These are phyloP conservation scores for Porites lobata DNA, from an alignment of 92 coral and sea anemone species.

Conservation along the genomic window DNA sequence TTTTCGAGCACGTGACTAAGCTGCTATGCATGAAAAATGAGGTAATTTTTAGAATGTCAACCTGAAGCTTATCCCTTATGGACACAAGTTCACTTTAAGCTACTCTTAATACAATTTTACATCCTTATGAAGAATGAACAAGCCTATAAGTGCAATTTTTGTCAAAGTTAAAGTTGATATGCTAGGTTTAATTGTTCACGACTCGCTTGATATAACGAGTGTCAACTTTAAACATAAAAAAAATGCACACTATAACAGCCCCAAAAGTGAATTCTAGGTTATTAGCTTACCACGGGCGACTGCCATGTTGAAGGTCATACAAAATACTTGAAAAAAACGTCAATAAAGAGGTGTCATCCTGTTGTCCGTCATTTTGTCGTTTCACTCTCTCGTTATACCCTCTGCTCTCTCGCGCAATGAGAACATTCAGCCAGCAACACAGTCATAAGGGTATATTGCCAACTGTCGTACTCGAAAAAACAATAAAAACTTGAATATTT, in stretches of 20 bases:
- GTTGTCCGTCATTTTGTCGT: slow-evolving; percentile 4
- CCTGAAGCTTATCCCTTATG: too few relatives aligned
- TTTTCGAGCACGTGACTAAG: too few relatives aligned
- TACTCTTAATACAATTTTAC: too few relatives aligned
- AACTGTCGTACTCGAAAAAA: neutral
- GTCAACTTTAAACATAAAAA: neutral
- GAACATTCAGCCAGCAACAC: neutral
- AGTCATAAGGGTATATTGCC: neutral
- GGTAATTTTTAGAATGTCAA: too few relatives aligned
- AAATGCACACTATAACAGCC: neutral
- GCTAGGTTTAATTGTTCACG: neutral
- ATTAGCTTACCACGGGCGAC: slow-evolving; percentile 25
- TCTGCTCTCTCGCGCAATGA: neutral
- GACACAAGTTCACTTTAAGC: too few relatives aligned
- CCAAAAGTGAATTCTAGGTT: neutral
- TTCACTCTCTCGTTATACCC: neutral
- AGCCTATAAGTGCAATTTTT: neutral
- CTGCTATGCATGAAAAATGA: too few relatives aligned
- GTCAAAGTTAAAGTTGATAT: neutral
- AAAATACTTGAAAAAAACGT: neutral
- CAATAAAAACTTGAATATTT: neutral
- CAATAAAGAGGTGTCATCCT: neutral
- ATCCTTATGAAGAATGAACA: neutral
- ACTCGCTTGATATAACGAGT: neutral
- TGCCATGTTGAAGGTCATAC: neutral